phyloP scores from a whole-genome alignment of 2,888 invertebrate species.

The Limnephilus lunatus region DNA sequence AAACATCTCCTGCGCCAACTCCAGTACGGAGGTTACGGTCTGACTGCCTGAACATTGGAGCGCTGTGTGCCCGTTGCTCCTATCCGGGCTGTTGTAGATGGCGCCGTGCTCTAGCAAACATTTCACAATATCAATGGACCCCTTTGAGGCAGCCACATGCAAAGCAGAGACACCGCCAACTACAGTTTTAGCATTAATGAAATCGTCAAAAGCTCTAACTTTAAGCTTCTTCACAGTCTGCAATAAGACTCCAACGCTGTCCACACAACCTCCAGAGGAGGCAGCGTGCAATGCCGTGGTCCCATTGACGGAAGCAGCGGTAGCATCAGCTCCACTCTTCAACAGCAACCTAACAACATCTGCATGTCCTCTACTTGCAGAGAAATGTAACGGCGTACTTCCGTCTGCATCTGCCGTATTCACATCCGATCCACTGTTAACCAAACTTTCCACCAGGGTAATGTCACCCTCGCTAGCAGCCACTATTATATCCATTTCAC shows the following conservation, averaged over 20 bases:
- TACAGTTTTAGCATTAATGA: not conserved
- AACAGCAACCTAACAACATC: constrained; percentile 18
- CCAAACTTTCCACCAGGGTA: not conserved
- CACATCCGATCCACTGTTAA: not conserved
- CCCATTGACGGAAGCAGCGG: not conserved
- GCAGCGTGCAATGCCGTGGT: constrained; percentile 14
- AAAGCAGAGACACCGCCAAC: not conserved
- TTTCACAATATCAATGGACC: not conserved
- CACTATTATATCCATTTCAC: not conserved
- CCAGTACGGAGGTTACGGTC: not conserved
- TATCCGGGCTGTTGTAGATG: not conserved
- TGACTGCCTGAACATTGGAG: constrained; percentile 1
- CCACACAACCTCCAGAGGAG: not conserved
- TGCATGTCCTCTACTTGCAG: constrained; percentile 4
- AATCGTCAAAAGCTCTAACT: not conserved
- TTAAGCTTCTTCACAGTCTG: not conserved
- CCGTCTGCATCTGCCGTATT: not conserved
- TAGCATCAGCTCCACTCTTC: constrained; percentile 25
- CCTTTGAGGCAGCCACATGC: not conserved
- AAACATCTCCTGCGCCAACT: not conserved
- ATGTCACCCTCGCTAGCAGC: not conserved
- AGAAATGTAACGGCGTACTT: constrained; percentile 10
- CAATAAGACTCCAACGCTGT: not conserved
- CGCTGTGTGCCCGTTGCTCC: not conserved
- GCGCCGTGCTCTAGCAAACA: constrained; percentile 7